Conservation (phyloP, 2,888 invertebrate genomes). For the Eurois occulta region DNA sequence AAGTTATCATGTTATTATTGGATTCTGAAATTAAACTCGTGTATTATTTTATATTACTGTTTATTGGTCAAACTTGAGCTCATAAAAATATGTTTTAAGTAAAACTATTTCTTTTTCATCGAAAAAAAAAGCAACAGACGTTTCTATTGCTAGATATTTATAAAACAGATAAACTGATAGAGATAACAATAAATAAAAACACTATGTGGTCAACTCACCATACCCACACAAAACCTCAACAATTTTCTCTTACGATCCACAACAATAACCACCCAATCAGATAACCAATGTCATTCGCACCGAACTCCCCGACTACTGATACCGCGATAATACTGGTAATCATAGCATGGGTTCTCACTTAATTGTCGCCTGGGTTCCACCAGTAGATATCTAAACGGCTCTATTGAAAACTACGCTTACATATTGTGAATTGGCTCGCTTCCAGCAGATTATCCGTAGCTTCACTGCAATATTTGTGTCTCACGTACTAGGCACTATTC, state of each 20-base stretch:
- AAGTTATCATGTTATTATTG: background rate
- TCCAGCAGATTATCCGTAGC: constrained; percentile 87
- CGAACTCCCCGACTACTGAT: constrained; percentile 43
- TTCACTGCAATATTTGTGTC: constrained; percentile 86
- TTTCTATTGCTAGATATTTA: background rate
- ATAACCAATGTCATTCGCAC: constrained; percentile 7
- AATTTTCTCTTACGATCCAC: constrained; percentile 1
- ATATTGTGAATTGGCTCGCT: constrained; percentile 86
- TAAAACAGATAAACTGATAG: background rate
- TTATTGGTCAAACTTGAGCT: too few relatives aligned
- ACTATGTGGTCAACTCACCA: background rate
- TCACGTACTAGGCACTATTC: constrained; percentile 85
- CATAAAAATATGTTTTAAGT: background rate
- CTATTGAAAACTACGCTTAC: constrained; percentile 78
- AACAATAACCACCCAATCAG: constrained; percentile 21
- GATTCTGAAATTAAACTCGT: background rate
- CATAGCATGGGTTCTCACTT: constrained; percentile 64
- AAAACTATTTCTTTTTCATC: background rate
- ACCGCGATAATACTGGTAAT: constrained; percentile 55
- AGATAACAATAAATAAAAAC: background rate
- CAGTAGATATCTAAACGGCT: constrained; percentile 70
- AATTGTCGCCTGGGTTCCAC: constrained; percentile 65
- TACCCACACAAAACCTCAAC: background rate
- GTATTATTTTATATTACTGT: background rate
- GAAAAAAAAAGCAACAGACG: background rate